phyloP scores from a whole-genome alignment of 2,888 invertebrate species.

The Melitaea athalia region DNA sequence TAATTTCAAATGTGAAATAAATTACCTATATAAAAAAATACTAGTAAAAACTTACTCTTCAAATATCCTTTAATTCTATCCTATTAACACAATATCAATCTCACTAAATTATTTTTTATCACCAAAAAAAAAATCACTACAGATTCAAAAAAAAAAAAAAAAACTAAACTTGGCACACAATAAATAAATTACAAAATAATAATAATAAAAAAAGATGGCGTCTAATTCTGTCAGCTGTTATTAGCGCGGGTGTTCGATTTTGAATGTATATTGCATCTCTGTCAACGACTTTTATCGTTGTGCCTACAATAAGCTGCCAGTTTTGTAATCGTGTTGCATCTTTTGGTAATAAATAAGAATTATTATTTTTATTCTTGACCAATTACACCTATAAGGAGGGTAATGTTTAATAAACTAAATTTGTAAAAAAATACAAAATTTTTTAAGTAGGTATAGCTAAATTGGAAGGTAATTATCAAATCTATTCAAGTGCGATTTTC shows the following conservation, averaged over 20 bases:
- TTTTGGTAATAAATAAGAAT: neutral
- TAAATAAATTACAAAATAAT: neutral
- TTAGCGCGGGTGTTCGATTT: conserved; percentile 29
- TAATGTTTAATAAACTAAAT: neutral
- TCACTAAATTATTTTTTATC: neutral
- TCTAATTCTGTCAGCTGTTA: conserved; percentile 26
- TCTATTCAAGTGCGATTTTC: too few relatives aligned
- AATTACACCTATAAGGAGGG: neutral
- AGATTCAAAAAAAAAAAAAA: neutral
- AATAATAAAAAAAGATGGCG: conserved; percentile 20
- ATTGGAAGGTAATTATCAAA: too few relatives aligned
- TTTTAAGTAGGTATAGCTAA: too few relatives aligned
- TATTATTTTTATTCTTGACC: neutral
- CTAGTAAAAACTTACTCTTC: too few relatives aligned
- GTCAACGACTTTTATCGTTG: conserved; percentile 32
- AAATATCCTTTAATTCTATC: neutral
- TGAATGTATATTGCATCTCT: conserved; percentile 24
- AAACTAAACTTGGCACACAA: neutral
- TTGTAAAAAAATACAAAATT: too few relatives aligned
- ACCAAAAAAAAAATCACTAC: neutral
- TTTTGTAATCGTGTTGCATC: conserved; percentile 20
- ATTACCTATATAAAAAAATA: too few relatives aligned
- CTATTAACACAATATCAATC: neutral
- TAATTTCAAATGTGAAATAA: too few relatives aligned
- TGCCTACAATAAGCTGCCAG: conserved; percentile 18